Conservation (phyloP, 2,888 invertebrate species). For the Sinodicranocentrus sp. region DNA sequence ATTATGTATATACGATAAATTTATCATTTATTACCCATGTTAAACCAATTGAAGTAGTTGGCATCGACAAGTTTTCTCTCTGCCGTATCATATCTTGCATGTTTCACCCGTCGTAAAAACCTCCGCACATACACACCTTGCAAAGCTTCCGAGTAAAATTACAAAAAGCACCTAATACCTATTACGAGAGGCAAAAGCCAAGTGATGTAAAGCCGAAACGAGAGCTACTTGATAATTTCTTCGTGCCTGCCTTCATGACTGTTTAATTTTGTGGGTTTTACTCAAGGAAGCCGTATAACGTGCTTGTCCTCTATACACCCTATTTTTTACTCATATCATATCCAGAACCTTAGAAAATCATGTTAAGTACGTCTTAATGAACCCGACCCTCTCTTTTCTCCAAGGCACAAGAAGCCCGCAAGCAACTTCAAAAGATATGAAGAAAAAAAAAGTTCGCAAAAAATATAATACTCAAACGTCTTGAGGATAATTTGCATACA, state of each 20-base stretch:
- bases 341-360: not conserved
- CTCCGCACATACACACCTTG: slow-evolving; percentile 7
- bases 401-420: slow-evolving; percentile 1
- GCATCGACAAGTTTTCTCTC: not conserved
- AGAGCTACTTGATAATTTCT: slow-evolving; percentile 40
- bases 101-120: not conserved
- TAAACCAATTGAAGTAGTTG: not conserved
- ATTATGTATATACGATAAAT: too few relatives aligned
- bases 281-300: slow-evolving; percentile 17
- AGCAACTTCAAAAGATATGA: slow-evolving; percentile 9
- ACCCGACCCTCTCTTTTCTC: slow-evolving; percentile 31
- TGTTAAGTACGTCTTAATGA: slow-evolving; percentile 41
- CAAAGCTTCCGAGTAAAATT: not conserved
- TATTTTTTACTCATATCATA: slow-evolving; percentile 2
- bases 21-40: slow-evolving; percentile 17
- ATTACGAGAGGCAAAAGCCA: not conserved
- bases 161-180: not conserved
- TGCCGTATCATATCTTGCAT: not conserved
- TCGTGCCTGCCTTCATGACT: slow-evolving; percentile 42
- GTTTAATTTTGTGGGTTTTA: slow-evolving; percentile 32
- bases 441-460: slow-evolving; percentile 7
- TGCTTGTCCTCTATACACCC: not conserved
- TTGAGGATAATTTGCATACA: slow-evolving; percentile 36
- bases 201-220: not conserved
- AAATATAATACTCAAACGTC: slow-evolving; percentile 18